Conservation (phyloP, 1,140 invertebrate species). For the Euschistus heros region DNA sequence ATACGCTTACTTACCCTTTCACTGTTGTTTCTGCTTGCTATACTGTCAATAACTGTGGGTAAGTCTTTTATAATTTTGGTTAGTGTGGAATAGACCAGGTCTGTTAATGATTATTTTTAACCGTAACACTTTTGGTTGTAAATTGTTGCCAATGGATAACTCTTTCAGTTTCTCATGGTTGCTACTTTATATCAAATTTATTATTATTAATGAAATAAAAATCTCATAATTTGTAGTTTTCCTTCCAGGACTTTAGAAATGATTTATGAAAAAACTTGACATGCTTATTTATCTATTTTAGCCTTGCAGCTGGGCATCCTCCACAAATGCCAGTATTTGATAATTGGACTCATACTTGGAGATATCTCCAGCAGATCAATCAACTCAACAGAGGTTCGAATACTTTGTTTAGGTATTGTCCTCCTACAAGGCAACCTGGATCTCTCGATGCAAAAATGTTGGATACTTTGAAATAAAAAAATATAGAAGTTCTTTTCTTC, state of each 20-base stretch:
- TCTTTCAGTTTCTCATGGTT: too few species aligned
- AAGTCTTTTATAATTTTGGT: too few species aligned
- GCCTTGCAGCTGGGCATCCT: slow-evolving; percentile 61
- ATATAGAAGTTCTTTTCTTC: background rate
- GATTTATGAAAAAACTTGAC: background rate
- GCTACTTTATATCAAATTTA: too few species aligned
- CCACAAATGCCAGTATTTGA: slow-evolving; percentile 69
- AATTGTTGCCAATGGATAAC: too few species aligned
- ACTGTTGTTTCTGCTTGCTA: slow-evolving; percentile 79
- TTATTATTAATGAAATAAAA: too few species aligned
- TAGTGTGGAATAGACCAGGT: too few species aligned
- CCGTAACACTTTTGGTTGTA: too few species aligned
- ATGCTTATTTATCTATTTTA: slow-evolving; percentile 31
- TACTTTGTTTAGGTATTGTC: slow-evolving; percentile 8
- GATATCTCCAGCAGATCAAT: slow-evolving; percentile 53
- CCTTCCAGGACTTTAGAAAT: background rate
- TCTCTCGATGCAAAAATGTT: too few species aligned
- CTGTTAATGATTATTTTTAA: too few species aligned
- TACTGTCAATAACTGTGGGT: slow-evolving; percentile 66
- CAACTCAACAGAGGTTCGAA: slow-evolving; percentile 63
- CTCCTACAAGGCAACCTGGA: background rate
- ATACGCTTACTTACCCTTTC: slow-evolving; percentile 72
- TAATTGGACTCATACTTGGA: slow-evolving; percentile 69
- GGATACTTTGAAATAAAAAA: too few species aligned
- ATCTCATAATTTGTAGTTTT: too few species aligned